A percentile compares a stretch with the other conserved stretches of the same genome.
Evolutionary conservation across 2,888 invertebrate species (phyloP).

Genomic region (Pycnomerus fuliginosus): DNA sequence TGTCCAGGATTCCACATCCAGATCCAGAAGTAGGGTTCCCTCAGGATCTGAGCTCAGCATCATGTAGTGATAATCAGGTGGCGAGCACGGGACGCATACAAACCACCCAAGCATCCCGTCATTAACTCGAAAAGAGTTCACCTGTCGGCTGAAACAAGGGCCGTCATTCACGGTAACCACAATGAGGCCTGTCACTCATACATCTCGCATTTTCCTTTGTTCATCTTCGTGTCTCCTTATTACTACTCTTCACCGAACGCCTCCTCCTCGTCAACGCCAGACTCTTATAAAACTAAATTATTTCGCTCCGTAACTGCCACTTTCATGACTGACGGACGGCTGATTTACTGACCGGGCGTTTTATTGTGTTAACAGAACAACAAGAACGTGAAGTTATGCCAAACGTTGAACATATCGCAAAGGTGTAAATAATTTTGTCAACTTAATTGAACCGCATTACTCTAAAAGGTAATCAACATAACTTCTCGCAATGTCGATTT

Average conservation of each 20-base stretch:
- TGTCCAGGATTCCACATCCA: constrained; percentile 22
- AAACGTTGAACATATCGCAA: too few relatives aligned
- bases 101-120: constrained; percentile 11
- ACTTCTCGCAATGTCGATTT: too few relatives aligned
- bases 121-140: constrained; percentile 23
- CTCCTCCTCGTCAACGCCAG: constrained; percentile 38
- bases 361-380: too few relatives aligned
- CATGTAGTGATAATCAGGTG: constrained; percentile 32
- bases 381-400: too few relatives aligned
- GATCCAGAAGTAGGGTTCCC: constrained; percentile 28
- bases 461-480: too few relatives aligned
- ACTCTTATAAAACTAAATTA: constrained; percentile 42
- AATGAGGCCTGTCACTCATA: constrained; percentile 51
- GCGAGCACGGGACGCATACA: constrained; percentile 29
- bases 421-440: too few relatives aligned
- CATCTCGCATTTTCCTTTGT: constrained; percentile 42
- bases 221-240: constrained; percentile 44
- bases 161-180: constrained; percentile 46
- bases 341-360: constrained; percentile 17
- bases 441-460: too few relatives aligned
- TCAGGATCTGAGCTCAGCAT: constrained; percentile 38
- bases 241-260: constrained; percentile 31
- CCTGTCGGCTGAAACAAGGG: constrained; percentile 45
- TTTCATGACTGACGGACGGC: constrained; percentile 12
- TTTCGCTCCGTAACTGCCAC: constrained; percentile 31